phyloP scores from a whole-genome alignment of 2,113 vertebrate species.

The Progne subis region DNA sequence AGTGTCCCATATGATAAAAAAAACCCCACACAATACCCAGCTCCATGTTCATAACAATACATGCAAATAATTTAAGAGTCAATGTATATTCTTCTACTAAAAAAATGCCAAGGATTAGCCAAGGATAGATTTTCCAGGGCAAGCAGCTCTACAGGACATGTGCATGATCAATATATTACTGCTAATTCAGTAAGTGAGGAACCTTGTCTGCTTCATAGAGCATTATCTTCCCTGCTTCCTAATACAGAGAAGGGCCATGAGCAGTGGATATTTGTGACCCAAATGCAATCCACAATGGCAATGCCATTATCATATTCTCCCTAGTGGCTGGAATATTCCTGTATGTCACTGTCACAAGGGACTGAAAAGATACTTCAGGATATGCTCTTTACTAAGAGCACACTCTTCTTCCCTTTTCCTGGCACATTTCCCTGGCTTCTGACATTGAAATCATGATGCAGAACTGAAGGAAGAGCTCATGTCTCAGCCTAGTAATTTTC shows the following conservation, averaged over 20 bases:
- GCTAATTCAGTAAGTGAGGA: background rate
- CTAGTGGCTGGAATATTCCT: background rate
- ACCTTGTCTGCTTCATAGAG: background rate
- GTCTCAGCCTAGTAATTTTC: background rate
- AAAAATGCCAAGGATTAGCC: background rate
- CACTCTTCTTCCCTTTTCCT: background rate
- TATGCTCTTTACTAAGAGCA: background rate
- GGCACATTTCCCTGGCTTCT: background rate
- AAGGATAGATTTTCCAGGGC: background rate
- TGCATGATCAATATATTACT: constrained; percentile 10
- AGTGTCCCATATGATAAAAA: background rate
- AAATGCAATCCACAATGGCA: background rate
- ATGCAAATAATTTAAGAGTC: background rate
- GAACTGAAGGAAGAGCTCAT: background rate
- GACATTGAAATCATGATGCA: background rate
- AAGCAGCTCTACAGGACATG: background rate
- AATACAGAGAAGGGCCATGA: background rate
- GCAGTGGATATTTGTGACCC: background rate
- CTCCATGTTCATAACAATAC: background rate
- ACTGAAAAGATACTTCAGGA: background rate
- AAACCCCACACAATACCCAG: fast-evolving
- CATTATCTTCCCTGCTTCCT: background rate
- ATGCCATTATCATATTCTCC: background rate
- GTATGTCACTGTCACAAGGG: background rate
- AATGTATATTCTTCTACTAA: background rate